Base-by-base conservation (phyloP, 2,797 vertebrate genomes). In the Melanotaenia pygmaea region DNA sequence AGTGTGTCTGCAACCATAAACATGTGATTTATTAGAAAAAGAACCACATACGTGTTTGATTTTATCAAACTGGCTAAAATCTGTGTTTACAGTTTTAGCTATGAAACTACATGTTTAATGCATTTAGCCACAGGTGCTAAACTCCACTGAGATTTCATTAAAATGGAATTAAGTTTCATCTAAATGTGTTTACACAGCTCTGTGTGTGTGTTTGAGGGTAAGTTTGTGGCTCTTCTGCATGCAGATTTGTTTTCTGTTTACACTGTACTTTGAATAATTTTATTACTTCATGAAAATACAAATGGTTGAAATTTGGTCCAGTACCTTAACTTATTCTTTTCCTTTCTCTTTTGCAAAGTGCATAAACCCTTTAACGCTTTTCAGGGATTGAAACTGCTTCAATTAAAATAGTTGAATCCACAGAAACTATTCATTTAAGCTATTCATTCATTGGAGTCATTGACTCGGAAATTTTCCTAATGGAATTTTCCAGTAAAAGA, bases 401-500 rank as follows among this genome's bases (percentile, higher is more conserved):
- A 85, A 81, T 86, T 87, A 81, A 88, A 89, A 82, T 14, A 3
- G 72, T 78, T 35, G 76, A 89, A 81, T 84, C 73, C 56, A 43
- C 68, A 67, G 64, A 84, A 83, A 75, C 74, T 67, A 68, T 76
- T 88, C 79, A 81, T 82, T 81, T 63, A 71, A 74, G 40, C 74
- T 16, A 28, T 83, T 89, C 86, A 81, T 89, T 89, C 86, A 83
- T 28, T 28, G 84, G 70, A 86, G 32, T 83, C 85, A 74, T 72
- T 67, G 75, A 84, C 71, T 86, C 58, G 79, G 73, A 86, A 89
- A 88, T 75, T 84, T 82, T 71, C 59, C 83, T 84, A 88, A 90
- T 91, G 89, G 87, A 88, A 86, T 90, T 86, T 88, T 86, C 63
- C 74, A 85, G 80, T 73, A 80, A 78, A 69, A 81, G 72, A 77